Evolutionary conservation across 2,888 invertebrate species (phyloP).

Genomic region (Erebia ligea): DNA sequence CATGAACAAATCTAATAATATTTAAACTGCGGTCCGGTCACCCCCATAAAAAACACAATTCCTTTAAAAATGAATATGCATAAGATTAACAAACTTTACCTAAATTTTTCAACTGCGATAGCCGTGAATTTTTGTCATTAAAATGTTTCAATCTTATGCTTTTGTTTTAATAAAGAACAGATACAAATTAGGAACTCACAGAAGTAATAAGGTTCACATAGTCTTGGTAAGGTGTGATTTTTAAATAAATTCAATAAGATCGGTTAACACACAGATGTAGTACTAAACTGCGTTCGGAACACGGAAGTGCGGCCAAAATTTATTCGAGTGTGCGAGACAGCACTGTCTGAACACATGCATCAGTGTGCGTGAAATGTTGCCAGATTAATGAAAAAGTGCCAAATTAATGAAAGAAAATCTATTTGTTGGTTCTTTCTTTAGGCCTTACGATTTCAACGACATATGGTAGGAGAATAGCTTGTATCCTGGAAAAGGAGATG

Average conservation of each 20-base stretch:
- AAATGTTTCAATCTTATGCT: neutral
- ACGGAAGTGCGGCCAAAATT: too few relatives aligned
- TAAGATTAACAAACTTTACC: neutral
- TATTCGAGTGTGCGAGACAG: too few relatives aligned
- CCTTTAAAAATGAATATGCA: neutral
- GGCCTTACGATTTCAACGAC: too few relatives aligned
- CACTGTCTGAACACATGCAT: too few relatives aligned
- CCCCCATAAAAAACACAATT: neutral
- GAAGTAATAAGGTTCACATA: neutral
- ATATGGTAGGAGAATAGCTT: too few relatives aligned
- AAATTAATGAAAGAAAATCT: too few relatives aligned
- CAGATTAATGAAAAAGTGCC: too few relatives aligned
- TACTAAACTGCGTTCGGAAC: too few relatives aligned
- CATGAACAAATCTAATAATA: neutral
- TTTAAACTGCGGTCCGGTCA: neutral
- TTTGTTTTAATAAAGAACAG: neutral
- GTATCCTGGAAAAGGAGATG: too few relatives aligned
- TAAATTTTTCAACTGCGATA: neutral
- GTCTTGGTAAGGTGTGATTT: neutral
- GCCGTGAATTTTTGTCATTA: neutral
- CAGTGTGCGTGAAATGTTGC: too few relatives aligned
- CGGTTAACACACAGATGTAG: too few relatives aligned
- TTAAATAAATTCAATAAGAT: neutral
- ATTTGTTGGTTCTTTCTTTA: too few relatives aligned
- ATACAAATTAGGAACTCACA: slow-evolving; percentile 7